Evolutionary conservation across 1,140 invertebrate species (phyloP).

Genomic region (Atta texana): DNA sequence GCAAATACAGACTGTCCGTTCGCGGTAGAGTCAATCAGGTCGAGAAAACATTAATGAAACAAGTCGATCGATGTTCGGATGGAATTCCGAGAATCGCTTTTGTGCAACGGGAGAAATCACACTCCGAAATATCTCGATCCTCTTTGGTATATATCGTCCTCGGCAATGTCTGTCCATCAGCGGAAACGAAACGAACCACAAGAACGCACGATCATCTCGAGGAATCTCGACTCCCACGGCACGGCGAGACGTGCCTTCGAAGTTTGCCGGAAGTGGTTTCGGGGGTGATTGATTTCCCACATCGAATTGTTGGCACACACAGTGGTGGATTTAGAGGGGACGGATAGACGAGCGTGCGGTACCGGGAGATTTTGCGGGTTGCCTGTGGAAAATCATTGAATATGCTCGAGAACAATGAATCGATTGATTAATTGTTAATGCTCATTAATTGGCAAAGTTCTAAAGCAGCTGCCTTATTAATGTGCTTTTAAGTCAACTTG

Average conservation of each 20-base stretch:
- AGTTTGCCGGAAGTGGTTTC: slow-evolving; percentile 70
- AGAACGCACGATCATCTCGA: slow-evolving; percentile 48
- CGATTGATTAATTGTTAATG: slow-evolving; percentile 73
- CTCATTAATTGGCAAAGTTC: slow-evolving; percentile 60
- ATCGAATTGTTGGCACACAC: slow-evolving; percentile 62
- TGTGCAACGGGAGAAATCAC: slow-evolving; percentile 5
- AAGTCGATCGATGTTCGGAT: neutral
- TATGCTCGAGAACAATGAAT: slow-evolving; percentile 61
- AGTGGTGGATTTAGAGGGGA: neutral
- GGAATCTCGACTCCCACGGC: slow-evolving; percentile 64
- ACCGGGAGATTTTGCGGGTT: slow-evolving; percentile 67
- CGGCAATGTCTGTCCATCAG: slow-evolving; percentile 20
- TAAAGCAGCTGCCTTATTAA: too few relatives aligned
- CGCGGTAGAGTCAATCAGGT: slow-evolving; percentile 32
- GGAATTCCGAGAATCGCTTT: neutral
- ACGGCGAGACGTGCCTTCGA: slow-evolving; percentile 42
- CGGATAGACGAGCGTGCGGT: neutral
- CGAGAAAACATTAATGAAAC: slow-evolving; percentile 51
- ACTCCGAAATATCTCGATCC: slow-evolving; percentile 34
- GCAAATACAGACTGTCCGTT: slow-evolving; percentile 35
- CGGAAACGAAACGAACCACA: slow-evolving; percentile 36
- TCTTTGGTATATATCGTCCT: slow-evolving; percentile 16
- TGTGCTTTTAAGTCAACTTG: too few relatives aligned
- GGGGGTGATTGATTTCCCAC: slow-evolving; percentile 71
- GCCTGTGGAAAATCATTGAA: slow-evolving; percentile 65